Evolutionary conservation across 1,140 invertebrate genomes (phyloP).

Genomic region (Cydia splendana): DNA sequence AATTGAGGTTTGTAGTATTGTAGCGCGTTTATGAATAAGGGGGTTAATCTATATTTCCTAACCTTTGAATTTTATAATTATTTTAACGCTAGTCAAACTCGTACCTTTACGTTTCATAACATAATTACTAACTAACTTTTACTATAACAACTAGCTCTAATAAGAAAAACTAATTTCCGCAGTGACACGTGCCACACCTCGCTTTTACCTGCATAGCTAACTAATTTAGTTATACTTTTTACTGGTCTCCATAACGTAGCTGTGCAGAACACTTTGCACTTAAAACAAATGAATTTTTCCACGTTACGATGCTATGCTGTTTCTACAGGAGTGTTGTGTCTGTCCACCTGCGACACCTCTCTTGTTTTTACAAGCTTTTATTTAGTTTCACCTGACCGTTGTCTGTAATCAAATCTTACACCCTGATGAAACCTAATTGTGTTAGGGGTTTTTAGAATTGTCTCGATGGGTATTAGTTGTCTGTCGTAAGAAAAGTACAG

Average conservation of each 20-base stretch:
- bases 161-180: background rate
- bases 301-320: background rate
- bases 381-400: too few species aligned
- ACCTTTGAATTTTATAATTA: too few species aligned
- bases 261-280: background rate
- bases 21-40: too few species aligned
- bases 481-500: too few species aligned
- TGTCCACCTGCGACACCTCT: conserved; percentile 16
- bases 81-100: background rate
- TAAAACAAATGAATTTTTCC: conserved; percentile 23
- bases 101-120: background rate
- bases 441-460: too few species aligned
- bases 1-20: too few species aligned
- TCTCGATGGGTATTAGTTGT: too few species aligned
- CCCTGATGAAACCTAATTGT: too few species aligned
- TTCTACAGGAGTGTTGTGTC: background rate
- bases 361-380: too few species aligned
- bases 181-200: background rate
- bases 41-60: too few species aligned
- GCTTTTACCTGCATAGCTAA: background rate
- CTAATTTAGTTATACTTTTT: conserved; percentile 8
- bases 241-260: background rate
- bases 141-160: background rate
- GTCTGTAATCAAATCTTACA: too few species aligned
- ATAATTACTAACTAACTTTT: background rate